Evolutionary conservation across 1,140 invertebrate genomes (phyloP).

Genomic region (Bombus terrestris): DNA sequence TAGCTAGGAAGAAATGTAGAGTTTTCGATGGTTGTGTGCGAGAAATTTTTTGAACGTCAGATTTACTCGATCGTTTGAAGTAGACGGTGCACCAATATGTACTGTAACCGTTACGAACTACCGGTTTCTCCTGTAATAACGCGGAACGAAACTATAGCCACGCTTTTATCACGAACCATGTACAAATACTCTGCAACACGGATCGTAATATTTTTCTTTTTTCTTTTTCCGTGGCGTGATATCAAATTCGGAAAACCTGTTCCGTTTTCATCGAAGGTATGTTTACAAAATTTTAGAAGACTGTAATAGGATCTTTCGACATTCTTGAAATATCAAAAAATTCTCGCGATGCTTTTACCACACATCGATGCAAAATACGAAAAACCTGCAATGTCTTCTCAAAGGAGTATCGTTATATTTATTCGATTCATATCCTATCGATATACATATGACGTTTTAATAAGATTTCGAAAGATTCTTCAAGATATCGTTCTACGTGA

Average conservation of each 20-base stretch:
- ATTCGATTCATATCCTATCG: not conserved
- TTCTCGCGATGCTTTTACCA: too few relatives aligned
- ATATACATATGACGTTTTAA: too few relatives aligned
- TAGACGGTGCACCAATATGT: not conserved
- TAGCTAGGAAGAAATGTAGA: not conserved
- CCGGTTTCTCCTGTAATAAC: constrained; percentile 54
- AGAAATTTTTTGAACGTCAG: not conserved
- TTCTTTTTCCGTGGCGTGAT: too few relatives aligned
- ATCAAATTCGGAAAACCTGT: too few relatives aligned
- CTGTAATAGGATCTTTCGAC: too few relatives aligned
- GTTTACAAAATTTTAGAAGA: too few relatives aligned
- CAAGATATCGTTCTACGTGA: not conserved
- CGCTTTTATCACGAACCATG: constrained; percentile 27
- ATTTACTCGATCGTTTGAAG: not conserved
- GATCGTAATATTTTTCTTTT: not conserved
- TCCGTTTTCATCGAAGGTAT: too few relatives aligned
- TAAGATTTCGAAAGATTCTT: not conserved
- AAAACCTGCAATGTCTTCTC: not conserved
- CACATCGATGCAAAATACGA: not conserved
- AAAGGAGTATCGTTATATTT: not conserved
- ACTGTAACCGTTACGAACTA: constrained; percentile 41
- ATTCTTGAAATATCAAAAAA: not conserved
- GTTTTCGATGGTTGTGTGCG: not conserved
- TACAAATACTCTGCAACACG: not conserved
- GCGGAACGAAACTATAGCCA: constrained; percentile 27